Evolutionary conservation across 2,797 vertebrate species (phyloP).

Genomic region (Gallirallus australis): DNA sequence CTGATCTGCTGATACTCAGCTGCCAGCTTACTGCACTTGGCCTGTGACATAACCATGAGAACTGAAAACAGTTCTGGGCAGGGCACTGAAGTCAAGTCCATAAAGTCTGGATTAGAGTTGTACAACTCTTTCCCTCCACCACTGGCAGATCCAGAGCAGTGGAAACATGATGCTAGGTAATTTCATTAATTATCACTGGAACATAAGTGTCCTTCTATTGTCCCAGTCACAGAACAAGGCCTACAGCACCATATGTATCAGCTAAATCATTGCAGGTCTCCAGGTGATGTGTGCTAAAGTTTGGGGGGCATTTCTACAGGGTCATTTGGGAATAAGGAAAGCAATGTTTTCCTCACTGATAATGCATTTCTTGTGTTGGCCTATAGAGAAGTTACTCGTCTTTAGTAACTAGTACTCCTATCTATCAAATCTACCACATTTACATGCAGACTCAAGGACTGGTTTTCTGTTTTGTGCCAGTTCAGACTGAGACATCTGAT

Average conservation of each 20-base stretch:
- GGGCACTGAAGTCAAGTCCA: background rate
- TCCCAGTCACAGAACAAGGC: background rate
- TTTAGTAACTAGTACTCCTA: background rate
- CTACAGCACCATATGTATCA: background rate
- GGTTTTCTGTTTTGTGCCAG: background rate
- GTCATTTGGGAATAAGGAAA: background rate
- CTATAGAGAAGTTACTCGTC: background rate
- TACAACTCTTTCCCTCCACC: background rate
- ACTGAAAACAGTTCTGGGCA: background rate
- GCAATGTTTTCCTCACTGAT: background rate
- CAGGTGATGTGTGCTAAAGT: background rate
- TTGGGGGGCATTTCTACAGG: background rate
- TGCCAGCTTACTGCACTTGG: background rate
- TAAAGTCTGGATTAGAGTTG: background rate
- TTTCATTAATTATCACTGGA: background rate
- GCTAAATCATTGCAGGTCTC: background rate
- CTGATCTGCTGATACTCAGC: background rate
- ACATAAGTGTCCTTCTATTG: background rate
- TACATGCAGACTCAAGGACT: background rate
- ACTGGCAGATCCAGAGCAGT: background rate
- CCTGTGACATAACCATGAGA: accelerated
- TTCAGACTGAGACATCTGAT: background rate
- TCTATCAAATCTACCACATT: background rate
- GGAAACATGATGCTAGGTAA: background rate
- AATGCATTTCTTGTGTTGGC: background rate